phyloP scores from a whole-genome alignment of 1,140 invertebrate species.

The Agrilus planipennis region DNA sequence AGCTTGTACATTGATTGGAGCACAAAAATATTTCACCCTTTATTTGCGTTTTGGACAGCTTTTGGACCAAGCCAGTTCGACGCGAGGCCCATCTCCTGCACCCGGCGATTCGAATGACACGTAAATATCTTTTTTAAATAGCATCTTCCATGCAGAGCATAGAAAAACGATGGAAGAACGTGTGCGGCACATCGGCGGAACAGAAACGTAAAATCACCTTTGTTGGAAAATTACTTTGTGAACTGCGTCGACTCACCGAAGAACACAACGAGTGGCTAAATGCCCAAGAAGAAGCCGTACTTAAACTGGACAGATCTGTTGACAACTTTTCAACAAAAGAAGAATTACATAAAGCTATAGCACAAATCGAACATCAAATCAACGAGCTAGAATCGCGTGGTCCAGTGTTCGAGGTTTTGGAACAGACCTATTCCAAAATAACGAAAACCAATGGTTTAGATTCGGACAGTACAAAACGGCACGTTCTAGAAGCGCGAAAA shows the following conservation, averaged over 20 bases:
- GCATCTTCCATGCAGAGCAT: conserved; percentile 59
- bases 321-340: conserved; percentile 37
- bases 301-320: conserved; percentile 23
- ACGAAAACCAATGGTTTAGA: conserved; percentile 45
- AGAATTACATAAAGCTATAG: conserved; percentile 38
- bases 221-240: conserved; percentile 54
- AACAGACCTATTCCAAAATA: conserved; percentile 48
- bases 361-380: conserved; percentile 42
- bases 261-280: conserved; percentile 49
- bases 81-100: conserved; percentile 29
- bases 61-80: conserved; percentile 42
- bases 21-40: conserved; percentile 32
- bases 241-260: conserved; percentile 43
- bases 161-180: conserved; percentile 69
- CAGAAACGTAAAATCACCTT: conserved; percentile 53
- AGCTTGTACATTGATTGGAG: conserved; percentile 9
- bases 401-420: conserved; percentile 41
- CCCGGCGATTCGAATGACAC: conserved; percentile 35
- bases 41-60: conserved; percentile 43
- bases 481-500: conserved; percentile 39
- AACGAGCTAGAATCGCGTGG: conserved; percentile 45
- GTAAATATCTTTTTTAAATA: conserved; percentile 48
- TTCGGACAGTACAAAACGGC: conserved; percentile 44
- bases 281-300: conserved; percentile 41
- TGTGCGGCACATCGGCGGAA: conserved; percentile 64